Evolutionary conservation across 2,888 invertebrate species (phyloP).

Genomic region (Tuberolachnus salignus): DNA sequence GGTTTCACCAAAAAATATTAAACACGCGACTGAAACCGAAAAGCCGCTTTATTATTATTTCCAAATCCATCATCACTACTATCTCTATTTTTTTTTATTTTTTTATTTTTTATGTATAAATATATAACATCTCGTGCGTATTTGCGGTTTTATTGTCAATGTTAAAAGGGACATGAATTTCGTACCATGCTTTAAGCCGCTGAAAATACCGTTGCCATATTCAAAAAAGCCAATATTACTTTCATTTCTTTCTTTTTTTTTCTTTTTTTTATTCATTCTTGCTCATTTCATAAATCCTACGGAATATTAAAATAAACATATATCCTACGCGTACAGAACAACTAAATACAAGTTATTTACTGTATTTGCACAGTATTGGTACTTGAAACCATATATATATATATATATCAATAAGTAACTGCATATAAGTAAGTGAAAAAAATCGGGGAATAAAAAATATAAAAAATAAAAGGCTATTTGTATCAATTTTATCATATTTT

Average conservation of each 20-base stretch:
- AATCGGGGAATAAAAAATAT: too few species aligned
- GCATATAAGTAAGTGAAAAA: too few species aligned
- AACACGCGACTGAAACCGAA: neutral
- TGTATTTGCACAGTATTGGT: too few species aligned
- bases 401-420: too few species aligned
- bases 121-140: too few species aligned
- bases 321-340: neutral
- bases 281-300: neutral
- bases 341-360: neutral
- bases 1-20: neutral
- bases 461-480: too few species aligned
- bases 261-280: neutral
- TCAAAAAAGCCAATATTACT: neutral
- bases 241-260: neutral
- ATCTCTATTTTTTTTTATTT: neutral
- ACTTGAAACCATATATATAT: neutral
- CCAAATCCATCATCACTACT: too few species aligned
- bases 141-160: neutral
- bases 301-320: conserved; percentile 9
- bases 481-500: too few species aligned
- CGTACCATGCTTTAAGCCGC: neutral
- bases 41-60: neutral
- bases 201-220: neutral
- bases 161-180: neutral
- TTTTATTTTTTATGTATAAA: too few species aligned